Base-by-base conservation (phyloP, 2,888 invertebrate genomes). In the Euplagia quadripunctaria region DNA sequence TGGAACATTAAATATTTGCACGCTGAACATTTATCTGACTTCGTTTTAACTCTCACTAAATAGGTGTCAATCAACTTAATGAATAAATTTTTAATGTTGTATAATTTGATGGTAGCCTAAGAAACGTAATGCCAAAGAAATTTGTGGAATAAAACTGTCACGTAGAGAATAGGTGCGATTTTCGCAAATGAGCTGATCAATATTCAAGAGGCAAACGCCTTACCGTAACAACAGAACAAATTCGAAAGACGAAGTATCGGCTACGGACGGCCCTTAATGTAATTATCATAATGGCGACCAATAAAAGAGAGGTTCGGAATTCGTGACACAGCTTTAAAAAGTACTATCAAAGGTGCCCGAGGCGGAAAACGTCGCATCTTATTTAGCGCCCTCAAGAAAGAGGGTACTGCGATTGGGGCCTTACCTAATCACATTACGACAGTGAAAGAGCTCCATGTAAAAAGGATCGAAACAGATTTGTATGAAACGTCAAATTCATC, bases 211-310 rank as follows among this genome's bases (percentile, higher is more conserved):
- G 93, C 93, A 93, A 90, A 91, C 91, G 91, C 90, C 91, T 92
- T 90, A 91, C 89, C 90, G 92, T 93, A 93, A 93, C 94, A 94
- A 94, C 93, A 92, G 94, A 93, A 94, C 94, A 93, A 95, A 95
- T 95, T 94, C 92, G 89, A 89, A 93, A 94, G 94, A 94, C 94
- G 93, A 90, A 95, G 93, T 93, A 94, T 94, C 93, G 94, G 91
- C 92, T 89, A 88, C 92, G 92, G 90, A 89, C 93, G 89, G 89
- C 88, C 94, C 93, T 93, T 94, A 95, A 95, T 92, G 93, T 93
- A 95, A 96, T 95, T 95, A 95, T 94, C 94, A 94, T 95, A 95
- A 96, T 95, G 94, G 92, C 92, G 92, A 93, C 94, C 94, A 94
- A 95, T 95, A 95, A 95, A 95, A 94, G 94, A 91, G 93, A 94